Evolutionary conservation across 2,113 vertebrate species (phyloP).

Genomic region (Neomonachus schauinslandi): DNA sequence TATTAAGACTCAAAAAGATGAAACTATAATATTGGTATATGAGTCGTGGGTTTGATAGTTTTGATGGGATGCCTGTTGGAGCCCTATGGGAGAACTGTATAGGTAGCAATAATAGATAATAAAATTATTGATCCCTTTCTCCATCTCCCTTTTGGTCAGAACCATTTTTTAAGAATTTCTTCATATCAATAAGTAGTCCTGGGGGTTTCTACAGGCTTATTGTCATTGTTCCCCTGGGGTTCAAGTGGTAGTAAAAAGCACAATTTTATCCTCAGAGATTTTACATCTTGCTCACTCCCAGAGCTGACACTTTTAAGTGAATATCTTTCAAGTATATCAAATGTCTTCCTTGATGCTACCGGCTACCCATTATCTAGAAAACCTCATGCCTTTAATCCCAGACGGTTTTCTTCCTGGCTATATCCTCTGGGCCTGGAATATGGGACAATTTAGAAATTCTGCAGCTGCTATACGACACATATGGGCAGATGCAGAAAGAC

Average conservation of each 20-base stretch:
- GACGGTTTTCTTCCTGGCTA: background rate
- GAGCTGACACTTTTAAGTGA: background rate
- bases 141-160: background rate
- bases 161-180: slow-evolving; percentile 21
- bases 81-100: background rate
- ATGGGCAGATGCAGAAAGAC: background rate
- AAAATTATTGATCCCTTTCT: background rate
- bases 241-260: background rate
- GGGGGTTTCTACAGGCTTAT: background rate
- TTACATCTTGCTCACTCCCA: background rate
- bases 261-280: background rate
- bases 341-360: background rate
- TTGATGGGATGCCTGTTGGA: background rate
- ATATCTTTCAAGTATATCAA: slow-evolving; percentile 36
- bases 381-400: background rate
- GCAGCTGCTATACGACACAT: background rate
- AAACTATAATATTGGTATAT: background rate
- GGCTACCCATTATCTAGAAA: slow-evolving; percentile 38
- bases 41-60: background rate
- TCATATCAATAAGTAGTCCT: background rate
- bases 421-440: background rate
- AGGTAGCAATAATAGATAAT: background rate
- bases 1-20: slow-evolving; percentile 23
- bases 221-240: background rate
- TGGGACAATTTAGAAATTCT: slow-evolving; percentile 17